Base-by-base conservation (phyloP, 1,140 invertebrate species). In the Odontomachus brunneus region DNA sequence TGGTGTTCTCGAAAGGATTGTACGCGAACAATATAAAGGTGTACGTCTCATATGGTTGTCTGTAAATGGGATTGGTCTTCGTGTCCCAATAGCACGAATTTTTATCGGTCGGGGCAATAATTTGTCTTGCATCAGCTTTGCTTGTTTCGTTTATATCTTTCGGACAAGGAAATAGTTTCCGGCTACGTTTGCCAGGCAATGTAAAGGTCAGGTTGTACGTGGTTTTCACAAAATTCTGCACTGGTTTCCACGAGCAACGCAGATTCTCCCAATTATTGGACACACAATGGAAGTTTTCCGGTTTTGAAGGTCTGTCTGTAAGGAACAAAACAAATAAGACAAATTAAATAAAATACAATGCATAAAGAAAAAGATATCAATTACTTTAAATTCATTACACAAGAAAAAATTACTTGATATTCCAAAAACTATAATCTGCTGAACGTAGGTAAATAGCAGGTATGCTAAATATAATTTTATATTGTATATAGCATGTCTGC, bases 201-300 rank as follows among this genome's bases (percentile, higher is more conserved):
- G 92, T 91, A 80, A 95, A 96, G 33, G 92, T 93, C n/a, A 96
- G 85, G 3, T 90, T 92, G 86, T 96, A 96, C 26, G 91, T 94
- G 12, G 96, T 96, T 67, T 90, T 88, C 4, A 96, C 93, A 82
- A 91, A 94, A 88, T 95, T 95, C 0, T 93, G 85, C 2, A 94
- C 93, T 44, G 94, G 93, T 1, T 92, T 94, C 96, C 96, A 97
- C 11, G 94, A 94, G 87, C 96, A 97, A 2, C 93, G 95, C 38
- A 97, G 90, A 81, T 94, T 95, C 69, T 96, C 94, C 94, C 96
- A 96, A 90, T 97, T 96, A 49, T 94, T 90, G n/a, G 96, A 96
- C 19, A 96, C 90, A 85, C 97, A 97, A 9, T 90, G 92, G 82
- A 97, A 97, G 88, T 96, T 95, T 12, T 90, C 91, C 1, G 96